These are phyloP conservation scores for Eustalomyia histrio DNA, from an alignment of 2,888 invertebrate genomes.

Conservation along the genomic window DNA sequence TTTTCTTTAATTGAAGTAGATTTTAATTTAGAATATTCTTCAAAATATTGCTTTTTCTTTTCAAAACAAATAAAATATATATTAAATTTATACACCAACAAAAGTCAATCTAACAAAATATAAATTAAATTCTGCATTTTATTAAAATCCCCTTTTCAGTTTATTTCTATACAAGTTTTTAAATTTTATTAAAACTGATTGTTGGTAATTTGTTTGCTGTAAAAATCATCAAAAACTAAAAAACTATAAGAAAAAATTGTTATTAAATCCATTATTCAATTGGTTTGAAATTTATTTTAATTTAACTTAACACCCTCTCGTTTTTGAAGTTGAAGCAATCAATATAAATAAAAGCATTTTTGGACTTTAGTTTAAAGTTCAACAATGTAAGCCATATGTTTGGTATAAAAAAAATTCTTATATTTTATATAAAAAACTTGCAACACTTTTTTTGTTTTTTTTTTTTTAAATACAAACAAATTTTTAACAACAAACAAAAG, in stretches of 20 bases:
- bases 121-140: too few species aligned
- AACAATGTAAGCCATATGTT: background rate
- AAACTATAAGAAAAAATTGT: background rate
- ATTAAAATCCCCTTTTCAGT: background rate
- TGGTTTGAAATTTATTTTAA: constrained; percentile 15
- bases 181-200: background rate
- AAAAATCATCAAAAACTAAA: background rate
- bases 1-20: too few species aligned
- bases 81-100: too few species aligned
- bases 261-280: constrained; percentile 14
- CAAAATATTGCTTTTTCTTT: too few species aligned
- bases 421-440: background rate
- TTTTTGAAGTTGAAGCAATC: background rate
- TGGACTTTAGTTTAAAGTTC: background rate
- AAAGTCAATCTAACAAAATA: too few species aligned
- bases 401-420: too few species aligned
- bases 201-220: background rate
- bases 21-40: too few species aligned
- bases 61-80: too few species aligned
- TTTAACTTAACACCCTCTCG: background rate
- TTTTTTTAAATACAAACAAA: background rate
- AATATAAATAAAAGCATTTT: background rate
- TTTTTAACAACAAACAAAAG: background rate
- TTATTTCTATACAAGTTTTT: background rate
- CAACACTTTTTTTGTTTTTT: too few species aligned